A percentile compares a stretch with the other conserved stretches of the same genome.
Conservation (phyloP, 2,113 vertebrate species). For the Perccottus glenii region DNA sequence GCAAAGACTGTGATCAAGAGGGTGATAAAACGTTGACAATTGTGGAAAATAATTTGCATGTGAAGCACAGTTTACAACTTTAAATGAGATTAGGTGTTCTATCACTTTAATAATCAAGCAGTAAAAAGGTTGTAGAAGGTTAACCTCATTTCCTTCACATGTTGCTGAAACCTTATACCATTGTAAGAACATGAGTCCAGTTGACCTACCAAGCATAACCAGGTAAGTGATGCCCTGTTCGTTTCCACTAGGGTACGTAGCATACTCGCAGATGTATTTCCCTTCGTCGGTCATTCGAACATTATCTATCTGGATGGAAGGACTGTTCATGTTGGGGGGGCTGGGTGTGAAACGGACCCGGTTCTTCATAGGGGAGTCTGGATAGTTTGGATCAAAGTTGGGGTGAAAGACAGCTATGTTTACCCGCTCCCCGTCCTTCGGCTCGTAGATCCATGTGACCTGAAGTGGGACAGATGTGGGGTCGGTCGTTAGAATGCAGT, state of each 20-base stretch:
- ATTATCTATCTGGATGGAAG: constrained; percentile 78
- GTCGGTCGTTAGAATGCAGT: constrained; percentile 11
- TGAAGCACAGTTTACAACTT: not conserved
- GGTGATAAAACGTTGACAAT: not conserved
- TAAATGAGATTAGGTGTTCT: not conserved
- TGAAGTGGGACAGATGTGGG: constrained; percentile 41
- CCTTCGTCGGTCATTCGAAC: constrained; percentile 83
- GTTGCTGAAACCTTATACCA: not conserved
- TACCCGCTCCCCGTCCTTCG: constrained; percentile 26
- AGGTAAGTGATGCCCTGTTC: constrained; percentile 81
- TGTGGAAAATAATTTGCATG: not conserved
- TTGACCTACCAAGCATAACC: constrained; percentile 80
- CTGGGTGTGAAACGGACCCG: constrained; percentile 67
- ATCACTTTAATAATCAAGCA: not conserved
- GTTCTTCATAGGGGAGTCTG: constrained; percentile 54
- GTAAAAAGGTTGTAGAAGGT: not conserved
- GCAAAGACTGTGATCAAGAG: not conserved
- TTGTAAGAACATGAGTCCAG: not conserved
- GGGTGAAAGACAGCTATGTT: constrained; percentile 86
- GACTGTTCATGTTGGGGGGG: constrained; percentile 65
- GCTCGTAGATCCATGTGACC: constrained; percentile 85
- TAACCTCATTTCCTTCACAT: not conserved
- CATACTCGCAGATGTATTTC: constrained; percentile 86
- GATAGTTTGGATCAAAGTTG: constrained; percentile 75
- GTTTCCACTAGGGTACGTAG: constrained; percentile 86